A percentile compares a stretch with the other conserved stretches of the same genome.
Evolutionary conservation across 2,888 invertebrate genomes (phyloP).

Genomic region (Aradus depressus): DNA sequence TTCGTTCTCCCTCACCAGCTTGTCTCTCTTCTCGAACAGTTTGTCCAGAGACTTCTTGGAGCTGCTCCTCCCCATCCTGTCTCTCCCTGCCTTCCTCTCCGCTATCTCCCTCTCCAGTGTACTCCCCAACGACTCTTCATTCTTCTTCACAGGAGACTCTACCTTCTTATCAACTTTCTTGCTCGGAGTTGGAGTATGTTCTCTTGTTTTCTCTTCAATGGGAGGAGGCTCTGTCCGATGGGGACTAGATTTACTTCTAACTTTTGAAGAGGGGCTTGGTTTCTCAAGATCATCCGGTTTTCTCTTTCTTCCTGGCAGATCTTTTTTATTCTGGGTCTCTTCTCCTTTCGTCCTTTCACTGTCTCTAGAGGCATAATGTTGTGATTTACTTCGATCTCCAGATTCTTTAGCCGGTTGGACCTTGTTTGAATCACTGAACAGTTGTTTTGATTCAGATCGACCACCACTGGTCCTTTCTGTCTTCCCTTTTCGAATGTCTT

Average conservation of each 20-base stretch:
- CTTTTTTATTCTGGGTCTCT: slow-evolving; percentile 15
- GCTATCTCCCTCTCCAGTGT: slow-evolving; percentile 39
- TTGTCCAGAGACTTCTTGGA: slow-evolving; percentile 45
- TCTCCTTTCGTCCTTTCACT: slow-evolving; percentile 4
- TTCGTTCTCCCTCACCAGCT: slow-evolving; percentile 31
- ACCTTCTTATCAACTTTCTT: slow-evolving; percentile 47
- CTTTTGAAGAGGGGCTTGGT: slow-evolving; percentile 24
- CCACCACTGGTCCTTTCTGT: slow-evolving; percentile 44
- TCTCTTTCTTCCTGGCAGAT: slow-evolving; percentile 37
- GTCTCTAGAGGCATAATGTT: slow-evolving; percentile 15
- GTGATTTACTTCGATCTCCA: slow-evolving; percentile 23
- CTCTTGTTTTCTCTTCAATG: slow-evolving; percentile 32
- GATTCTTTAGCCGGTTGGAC: slow-evolving; percentile 24
- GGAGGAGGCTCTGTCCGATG: slow-evolving; percentile 7
- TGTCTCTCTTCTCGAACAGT: slow-evolving; percentile 45
- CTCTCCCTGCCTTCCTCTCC: slow-evolving; percentile 36
- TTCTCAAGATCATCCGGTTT: slow-evolving; percentile 36
- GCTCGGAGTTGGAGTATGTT: slow-evolving; percentile 32
- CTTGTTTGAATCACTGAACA: slow-evolving; percentile 28
- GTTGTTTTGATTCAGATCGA: slow-evolving; percentile 35
- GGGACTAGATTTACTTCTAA: slow-evolving; percentile 20
- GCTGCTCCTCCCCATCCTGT: slow-evolving; percentile 39
- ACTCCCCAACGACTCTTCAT: slow-evolving; percentile 25
- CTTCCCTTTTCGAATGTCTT: slow-evolving; percentile 29
- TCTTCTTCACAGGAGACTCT: slow-evolving; percentile 29